Conservation (phyloP, 2,888 invertebrate genomes). For the Zygogramma bicolorata region DNA sequence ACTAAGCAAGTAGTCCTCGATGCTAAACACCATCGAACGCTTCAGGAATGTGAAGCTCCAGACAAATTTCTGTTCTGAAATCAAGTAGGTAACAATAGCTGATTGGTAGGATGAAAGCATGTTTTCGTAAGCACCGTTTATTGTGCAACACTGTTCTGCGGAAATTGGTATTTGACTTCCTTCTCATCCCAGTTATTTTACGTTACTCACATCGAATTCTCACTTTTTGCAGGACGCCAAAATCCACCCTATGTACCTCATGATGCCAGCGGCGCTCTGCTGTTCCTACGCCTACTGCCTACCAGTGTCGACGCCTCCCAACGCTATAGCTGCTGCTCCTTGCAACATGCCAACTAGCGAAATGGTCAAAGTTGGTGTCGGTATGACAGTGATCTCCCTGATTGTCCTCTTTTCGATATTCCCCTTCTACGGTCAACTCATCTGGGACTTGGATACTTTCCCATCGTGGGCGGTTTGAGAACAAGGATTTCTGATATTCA, state of each 20-base stretch:
- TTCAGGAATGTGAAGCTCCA: too few relatives aligned
- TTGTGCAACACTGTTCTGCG: too few relatives aligned
- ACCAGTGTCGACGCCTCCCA: slow-evolving; percentile 95
- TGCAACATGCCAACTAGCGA: slow-evolving; percentile 83
- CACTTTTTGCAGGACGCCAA: slow-evolving; percentile 59
- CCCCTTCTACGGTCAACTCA: slow-evolving; percentile 79
- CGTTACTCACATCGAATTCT: too few relatives aligned
- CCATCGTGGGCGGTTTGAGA: slow-evolving; percentile 71
- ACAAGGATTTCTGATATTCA: neutral
- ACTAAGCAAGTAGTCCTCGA: too few relatives aligned
- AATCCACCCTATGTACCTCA: slow-evolving; percentile 89
- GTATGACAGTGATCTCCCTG: slow-evolving; percentile 82
- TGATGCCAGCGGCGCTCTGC: slow-evolving; percentile 89
- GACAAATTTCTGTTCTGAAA: too few relatives aligned
- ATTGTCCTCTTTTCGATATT: slow-evolving; percentile 78
- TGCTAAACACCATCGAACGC: too few relatives aligned
- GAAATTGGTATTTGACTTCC: too few relatives aligned
- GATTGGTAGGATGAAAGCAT: too few relatives aligned
- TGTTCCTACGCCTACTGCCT: slow-evolving; percentile 95
- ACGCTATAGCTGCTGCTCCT: slow-evolving; percentile 91
- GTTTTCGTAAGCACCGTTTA: too few relatives aligned
- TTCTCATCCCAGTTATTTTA: too few relatives aligned
- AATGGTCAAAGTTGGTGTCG: slow-evolving; percentile 78
- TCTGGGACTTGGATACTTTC: slow-evolving; percentile 75
- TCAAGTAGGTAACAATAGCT: too few relatives aligned